Conservation (phyloP, 2,888 invertebrate genomes). For the Metalampra italica region DNA sequence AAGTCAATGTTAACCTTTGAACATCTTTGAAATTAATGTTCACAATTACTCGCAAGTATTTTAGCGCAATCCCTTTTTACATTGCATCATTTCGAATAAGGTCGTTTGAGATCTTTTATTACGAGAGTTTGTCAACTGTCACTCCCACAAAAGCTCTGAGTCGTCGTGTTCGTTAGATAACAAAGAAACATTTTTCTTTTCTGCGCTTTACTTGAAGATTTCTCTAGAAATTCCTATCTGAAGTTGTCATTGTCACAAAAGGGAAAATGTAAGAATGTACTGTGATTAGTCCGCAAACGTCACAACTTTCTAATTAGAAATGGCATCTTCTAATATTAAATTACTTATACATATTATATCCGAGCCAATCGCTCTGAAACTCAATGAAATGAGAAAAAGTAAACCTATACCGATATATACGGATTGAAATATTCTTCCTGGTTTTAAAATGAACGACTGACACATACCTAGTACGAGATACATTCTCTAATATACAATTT, state of each 20-base stretch:
- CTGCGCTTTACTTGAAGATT: background rate
- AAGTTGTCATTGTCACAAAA: slow-evolving; percentile 17
- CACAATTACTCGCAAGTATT: no score
- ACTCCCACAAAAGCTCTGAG: slow-evolving; percentile 8
- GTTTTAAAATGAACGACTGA: no score
- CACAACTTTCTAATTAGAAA: slow-evolving; percentile 30
- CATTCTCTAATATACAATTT: background rate
- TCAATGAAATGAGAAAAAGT: no score
- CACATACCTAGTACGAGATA: no score
- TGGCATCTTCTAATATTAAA: slow-evolving; percentile 34
- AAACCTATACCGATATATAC: no score
- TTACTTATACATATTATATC: slow-evolving; percentile 13
- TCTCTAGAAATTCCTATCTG: slow-evolving; percentile 3
- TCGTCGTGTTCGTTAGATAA: slow-evolving; percentile 17
- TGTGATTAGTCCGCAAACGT: slow-evolving; percentile 33
- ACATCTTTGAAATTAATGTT: no score
- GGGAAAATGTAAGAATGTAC: slow-evolving; percentile 22
- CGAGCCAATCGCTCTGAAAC: no score
- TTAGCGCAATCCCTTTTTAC: background rate
- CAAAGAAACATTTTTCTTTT: slow-evolving; percentile 26
- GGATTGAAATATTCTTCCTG: no score
- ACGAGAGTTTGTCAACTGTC: slow-evolving; percentile 10
- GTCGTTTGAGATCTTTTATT: background rate
- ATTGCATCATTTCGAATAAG: no score
- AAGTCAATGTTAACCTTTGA: no score